phyloP scores from a whole-genome alignment of 2,113 vertebrate genomes.

The Tupaia tana region DNA sequence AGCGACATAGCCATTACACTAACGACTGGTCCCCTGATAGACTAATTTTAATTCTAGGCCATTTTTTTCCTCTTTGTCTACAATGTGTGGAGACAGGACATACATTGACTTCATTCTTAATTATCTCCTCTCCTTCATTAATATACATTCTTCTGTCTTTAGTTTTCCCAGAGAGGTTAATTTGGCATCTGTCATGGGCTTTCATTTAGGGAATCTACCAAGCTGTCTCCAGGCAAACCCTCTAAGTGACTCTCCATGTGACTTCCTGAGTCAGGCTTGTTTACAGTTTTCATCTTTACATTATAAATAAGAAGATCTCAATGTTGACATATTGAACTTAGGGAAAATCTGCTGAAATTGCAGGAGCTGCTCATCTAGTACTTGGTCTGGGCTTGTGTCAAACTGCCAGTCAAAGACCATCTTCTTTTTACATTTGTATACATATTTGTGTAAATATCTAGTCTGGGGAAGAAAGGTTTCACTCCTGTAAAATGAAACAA shows the following conservation, averaged over 20 bases:
- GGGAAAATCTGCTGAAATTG: not conserved
- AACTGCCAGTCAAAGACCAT: not conserved
- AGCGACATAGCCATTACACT: no score
- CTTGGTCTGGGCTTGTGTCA: not conserved
- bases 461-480: not conserved
- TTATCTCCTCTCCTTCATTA: not conserved
- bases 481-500: not conserved
- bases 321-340: not conserved
- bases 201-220: not conserved
- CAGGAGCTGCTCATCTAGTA: not conserved
- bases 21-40: not conserved
- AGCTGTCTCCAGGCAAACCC: not conserved
- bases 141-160: not conserved
- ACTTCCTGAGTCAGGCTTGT: not conserved
- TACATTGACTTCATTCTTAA: not conserved
- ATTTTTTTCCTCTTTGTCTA: constrained; percentile 13
- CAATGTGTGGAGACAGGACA: not conserved
- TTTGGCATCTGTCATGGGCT: not conserved
- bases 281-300: not conserved
- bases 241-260: not conserved
- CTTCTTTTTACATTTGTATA: not conserved
- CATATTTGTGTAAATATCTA: not conserved
- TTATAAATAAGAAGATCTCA: not conserved
- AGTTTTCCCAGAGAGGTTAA: not conserved
- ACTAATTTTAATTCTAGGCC: not conserved